phyloP scores from a whole-genome alignment of 1,140 invertebrate genomes.

The Temnothorax nylanderi region DNA sequence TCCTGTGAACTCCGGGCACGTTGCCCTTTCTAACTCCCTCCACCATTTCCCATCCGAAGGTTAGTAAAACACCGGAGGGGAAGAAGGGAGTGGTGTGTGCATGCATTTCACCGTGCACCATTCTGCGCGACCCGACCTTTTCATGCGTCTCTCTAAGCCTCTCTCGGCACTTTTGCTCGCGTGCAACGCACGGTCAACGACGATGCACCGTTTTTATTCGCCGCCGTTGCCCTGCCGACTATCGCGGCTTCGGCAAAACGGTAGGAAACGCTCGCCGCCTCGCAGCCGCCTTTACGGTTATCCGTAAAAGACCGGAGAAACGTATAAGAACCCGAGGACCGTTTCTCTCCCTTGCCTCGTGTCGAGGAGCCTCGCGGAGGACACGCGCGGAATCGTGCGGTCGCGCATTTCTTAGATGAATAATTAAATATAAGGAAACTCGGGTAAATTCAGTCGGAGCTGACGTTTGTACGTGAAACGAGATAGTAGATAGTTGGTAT shows the following conservation, averaged over 20 bases:
- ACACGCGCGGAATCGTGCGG: neutral
- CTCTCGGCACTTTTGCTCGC: conserved; percentile 26
- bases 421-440: conserved; percentile 17
- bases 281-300: neutral
- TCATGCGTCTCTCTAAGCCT: conserved; percentile 29
- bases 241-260: conserved; percentile 20
- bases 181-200: conserved; percentile 32
- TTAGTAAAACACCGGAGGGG: conserved; percentile 37
- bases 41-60: conserved; percentile 43
- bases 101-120: conserved; percentile 46
- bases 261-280: neutral
- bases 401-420: conserved; percentile 8
- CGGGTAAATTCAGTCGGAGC: neutral
- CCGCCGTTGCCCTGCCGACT: neutral
- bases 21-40: conserved; percentile 52
- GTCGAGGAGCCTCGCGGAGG: neutral
- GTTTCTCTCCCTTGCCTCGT: neutral
- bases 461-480: neutral
- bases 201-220: conserved; percentile 46
- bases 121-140: conserved; percentile 55
- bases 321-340: neutral
- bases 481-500: neutral
- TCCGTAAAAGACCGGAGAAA: neutral
- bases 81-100: neutral
- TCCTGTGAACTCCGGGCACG: conserved; percentile 55